A percentile compares a stretch with the other conserved stretches of the same genome.
Conservation (phyloP, 1,140 invertebrate genomes). For the Drosophila bocqueti region DNA sequence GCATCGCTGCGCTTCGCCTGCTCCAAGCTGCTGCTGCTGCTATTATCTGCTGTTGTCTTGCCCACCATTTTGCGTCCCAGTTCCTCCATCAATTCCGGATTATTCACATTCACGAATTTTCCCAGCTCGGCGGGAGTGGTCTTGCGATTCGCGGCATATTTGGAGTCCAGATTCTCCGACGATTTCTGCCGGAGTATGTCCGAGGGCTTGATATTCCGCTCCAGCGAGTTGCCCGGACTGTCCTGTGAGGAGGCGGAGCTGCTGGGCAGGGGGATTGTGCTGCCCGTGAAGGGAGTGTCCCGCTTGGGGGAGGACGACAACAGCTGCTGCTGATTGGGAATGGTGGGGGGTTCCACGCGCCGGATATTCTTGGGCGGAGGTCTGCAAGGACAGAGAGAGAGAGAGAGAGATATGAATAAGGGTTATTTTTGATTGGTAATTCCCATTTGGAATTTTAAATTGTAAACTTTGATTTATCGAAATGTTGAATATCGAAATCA, state of each 20-base stretch:
- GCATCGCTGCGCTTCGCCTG: constrained; percentile 68
- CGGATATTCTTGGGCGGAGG: constrained; percentile 88
- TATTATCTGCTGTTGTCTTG: constrained; percentile 70
- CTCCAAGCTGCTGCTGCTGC: constrained; percentile 73
- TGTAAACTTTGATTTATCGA: neutral
- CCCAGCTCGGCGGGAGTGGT: constrained; percentile 82
- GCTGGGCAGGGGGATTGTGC: constrained; percentile 70
- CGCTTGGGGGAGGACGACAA: constrained; percentile 81
- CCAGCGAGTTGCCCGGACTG: constrained; percentile 80
- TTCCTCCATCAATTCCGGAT: constrained; percentile 81
- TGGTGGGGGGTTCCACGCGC: constrained; percentile 86
- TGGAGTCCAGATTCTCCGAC: constrained; percentile 77
- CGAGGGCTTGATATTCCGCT: constrained; percentile 84
- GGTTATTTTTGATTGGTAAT: too few species aligned
- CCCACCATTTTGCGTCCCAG: constrained; percentile 79
- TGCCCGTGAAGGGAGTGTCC: constrained; percentile 70
- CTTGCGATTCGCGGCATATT: constrained; percentile 71
- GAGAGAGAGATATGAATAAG: neutral
- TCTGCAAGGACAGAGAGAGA: constrained; percentile 77
- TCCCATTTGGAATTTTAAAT: too few species aligned
- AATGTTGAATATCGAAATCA: neutral
- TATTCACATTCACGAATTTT: constrained; percentile 75
- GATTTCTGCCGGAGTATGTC: constrained; percentile 83
- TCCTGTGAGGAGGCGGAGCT: constrained; percentile 53
- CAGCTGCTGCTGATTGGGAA: constrained; percentile 81